phyloP scores from a whole-genome alignment of 2,113 vertebrate genomes.

The Arothron firmamentum region DNA sequence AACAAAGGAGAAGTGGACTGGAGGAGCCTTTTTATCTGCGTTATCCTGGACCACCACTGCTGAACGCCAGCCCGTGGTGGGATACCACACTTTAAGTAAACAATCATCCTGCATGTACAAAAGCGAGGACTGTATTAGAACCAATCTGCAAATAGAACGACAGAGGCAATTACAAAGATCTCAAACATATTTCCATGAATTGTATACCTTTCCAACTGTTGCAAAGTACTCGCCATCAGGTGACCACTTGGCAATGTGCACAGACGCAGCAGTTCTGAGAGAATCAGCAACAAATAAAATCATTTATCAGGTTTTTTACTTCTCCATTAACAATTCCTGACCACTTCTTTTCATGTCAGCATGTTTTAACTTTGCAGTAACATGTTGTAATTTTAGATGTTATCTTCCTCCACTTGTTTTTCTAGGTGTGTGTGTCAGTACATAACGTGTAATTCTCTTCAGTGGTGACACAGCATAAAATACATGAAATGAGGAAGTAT shows the following conservation, averaged over 20 bases:
- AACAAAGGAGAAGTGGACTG: constrained; percentile 89
- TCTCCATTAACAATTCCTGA: constrained; percentile 10
- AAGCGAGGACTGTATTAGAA: neutral
- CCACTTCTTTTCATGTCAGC: neutral
- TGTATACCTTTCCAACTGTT: constrained; percentile 91
- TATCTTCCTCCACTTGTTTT: constrained; percentile 20
- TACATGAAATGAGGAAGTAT: constrained; percentile 1
- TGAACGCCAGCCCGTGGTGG: constrained; percentile 92
- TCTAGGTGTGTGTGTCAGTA: constrained; percentile 21
- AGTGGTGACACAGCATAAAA: constrained; percentile 31
- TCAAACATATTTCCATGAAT: neutral
- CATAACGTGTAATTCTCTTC: constrained; percentile 5
- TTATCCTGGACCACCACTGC: constrained; percentile 88
- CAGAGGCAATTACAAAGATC: neutral
- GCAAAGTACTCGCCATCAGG: constrained; percentile 98
- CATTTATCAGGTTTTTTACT: constrained; percentile 35
- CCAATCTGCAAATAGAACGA: neutral
- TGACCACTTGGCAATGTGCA: constrained; percentile 95
- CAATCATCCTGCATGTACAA: constrained; percentile 85
- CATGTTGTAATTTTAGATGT: constrained; percentile 4
- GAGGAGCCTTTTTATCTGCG: constrained; percentile 78
- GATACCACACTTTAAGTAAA: constrained; percentile 97
- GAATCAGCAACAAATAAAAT: constrained; percentile 25
- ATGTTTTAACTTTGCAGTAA: constrained; percentile 2
- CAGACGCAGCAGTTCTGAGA: constrained; percentile 88